Evolutionary conservation across 2,797 vertebrate genomes (phyloP).

Genomic region (Chaenodraco wilsoni): DNA sequence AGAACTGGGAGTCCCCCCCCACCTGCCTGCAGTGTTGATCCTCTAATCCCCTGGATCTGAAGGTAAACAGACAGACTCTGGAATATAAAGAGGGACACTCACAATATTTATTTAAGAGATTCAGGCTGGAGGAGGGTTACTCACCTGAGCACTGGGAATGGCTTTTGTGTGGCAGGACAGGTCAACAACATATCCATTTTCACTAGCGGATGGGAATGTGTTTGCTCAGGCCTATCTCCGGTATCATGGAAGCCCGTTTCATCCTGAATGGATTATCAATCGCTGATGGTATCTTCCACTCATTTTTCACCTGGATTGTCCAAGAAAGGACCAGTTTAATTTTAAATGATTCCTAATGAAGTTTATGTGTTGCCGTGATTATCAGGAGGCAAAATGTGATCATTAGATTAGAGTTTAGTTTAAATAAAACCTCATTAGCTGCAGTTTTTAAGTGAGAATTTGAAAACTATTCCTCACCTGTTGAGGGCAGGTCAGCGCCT

Average conservation of each 20-base stretch:
- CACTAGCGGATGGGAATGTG: slow-evolving; percentile 77
- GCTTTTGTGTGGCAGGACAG: slow-evolving; percentile 76
- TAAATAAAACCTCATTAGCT: slow-evolving; percentile 17
- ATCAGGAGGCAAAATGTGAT: background rate
- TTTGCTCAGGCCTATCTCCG: slow-evolving; percentile 75
- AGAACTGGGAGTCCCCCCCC: slow-evolving; percentile 40
- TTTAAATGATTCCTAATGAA: background rate
- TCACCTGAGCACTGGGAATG: slow-evolving; percentile 77
- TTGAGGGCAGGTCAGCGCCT: slow-evolving; percentile 66
- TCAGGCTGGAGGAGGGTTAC: slow-evolving; percentile 79
- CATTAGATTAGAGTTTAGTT: slow-evolving; percentile 22
- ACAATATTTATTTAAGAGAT: slow-evolving; percentile 87
- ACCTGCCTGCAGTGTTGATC: slow-evolving; percentile 67
- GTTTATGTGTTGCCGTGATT: background rate
- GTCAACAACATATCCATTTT: slow-evolving; percentile 84
- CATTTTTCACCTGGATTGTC: slow-evolving; percentile 18
- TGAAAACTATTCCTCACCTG: slow-evolving; percentile 27
- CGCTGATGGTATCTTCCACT: slow-evolving; percentile 47
- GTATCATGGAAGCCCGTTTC: slow-evolving; percentile 58
- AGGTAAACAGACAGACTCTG: slow-evolving; percentile 77
- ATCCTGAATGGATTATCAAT: slow-evolving; percentile 59
- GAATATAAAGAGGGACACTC: slow-evolving; percentile 81
- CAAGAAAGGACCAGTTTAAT: slow-evolving; percentile 3
- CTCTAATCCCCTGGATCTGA: slow-evolving; percentile 82
- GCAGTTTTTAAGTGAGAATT: slow-evolving; percentile 29